phyloP scores from a whole-genome alignment of 2,888 invertebrate species.

The Mesorhabditis sp. region DNA sequence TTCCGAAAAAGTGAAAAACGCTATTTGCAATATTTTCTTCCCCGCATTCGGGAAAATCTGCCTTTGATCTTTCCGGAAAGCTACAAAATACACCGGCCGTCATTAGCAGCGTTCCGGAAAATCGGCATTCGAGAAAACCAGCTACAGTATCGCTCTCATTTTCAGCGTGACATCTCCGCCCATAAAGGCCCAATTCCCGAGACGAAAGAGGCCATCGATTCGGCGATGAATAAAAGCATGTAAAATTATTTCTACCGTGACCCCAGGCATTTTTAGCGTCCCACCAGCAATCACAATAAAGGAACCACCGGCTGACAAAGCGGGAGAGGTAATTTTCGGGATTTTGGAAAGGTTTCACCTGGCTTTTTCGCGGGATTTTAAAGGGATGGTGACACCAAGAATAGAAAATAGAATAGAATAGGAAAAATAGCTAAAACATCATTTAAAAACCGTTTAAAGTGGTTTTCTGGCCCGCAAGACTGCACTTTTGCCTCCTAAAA shows the following conservation, averaged over 20 bases:
- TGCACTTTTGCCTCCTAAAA: too few relatives aligned
- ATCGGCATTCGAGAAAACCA: neutral
- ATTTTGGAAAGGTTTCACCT: too few relatives aligned
- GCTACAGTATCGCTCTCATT: neutral
- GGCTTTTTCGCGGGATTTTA: too few relatives aligned
- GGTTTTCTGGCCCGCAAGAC: too few relatives aligned
- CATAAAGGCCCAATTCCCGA: neutral
- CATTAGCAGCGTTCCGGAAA: neutral
- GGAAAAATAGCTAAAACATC: too few relatives aligned
- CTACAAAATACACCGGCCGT: neutral
- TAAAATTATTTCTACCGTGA: neutral
- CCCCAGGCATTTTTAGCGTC: neutral
- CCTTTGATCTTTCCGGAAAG: too few relatives aligned
- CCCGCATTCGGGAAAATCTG: too few relatives aligned
- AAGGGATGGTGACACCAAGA: too few relatives aligned
- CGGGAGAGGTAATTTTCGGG: neutral
- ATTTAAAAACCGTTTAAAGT: too few relatives aligned
- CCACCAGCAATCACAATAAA: neutral
- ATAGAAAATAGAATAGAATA: too few relatives aligned
- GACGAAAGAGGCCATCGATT: neutral
- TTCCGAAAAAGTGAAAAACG: too few relatives aligned
- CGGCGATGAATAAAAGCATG: conserved; percentile 6
- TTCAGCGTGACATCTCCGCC: neutral
- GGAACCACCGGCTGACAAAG: neutral
- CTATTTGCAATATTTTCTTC: too few relatives aligned